Evolutionary conservation across 1,140 invertebrate species (phyloP).

Genomic region (Dendrolimus kikuchii): DNA sequence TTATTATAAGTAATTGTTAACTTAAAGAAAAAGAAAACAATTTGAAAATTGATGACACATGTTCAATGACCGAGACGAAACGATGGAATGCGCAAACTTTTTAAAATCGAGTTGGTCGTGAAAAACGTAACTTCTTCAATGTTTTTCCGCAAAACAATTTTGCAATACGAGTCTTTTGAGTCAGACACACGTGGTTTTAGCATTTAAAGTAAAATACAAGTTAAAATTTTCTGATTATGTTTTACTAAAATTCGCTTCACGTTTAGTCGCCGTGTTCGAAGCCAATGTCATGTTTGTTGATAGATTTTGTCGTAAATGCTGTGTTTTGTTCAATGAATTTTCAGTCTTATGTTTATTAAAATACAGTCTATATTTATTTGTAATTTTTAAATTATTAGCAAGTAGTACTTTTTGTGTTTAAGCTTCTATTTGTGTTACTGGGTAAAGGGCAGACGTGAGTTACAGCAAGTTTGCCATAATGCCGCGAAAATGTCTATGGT

Average conservation of each 20-base stretch:
- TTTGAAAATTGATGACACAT: too few species aligned
- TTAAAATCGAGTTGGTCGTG: too few species aligned
- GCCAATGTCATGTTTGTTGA: constrained; percentile 58
- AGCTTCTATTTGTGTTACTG: constrained; percentile 52
- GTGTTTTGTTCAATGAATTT: constrained; percentile 18
- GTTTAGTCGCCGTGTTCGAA: constrained; percentile 40
- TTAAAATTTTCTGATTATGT: too few species aligned
- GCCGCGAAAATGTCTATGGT: constrained; percentile 12
- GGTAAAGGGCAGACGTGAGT: constrained; percentile 57
- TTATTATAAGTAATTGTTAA: too few species aligned
- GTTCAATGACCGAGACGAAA: too few species aligned
- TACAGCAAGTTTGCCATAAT: constrained; percentile 15
- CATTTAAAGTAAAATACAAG: too few species aligned
- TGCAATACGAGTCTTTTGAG: too few species aligned
- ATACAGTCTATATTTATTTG: constrained; percentile 13
- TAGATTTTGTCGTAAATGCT: constrained; percentile 30
- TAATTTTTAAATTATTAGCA: constrained; percentile 14
- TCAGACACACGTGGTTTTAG: too few species aligned
- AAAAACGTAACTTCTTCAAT: too few species aligned
- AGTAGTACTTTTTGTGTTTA: constrained; percentile 34
- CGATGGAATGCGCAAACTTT: too few species aligned
- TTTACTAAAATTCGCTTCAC: constrained; percentile 46
- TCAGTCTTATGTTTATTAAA: not conserved
- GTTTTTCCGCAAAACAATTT: too few species aligned
- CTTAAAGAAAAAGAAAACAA: too few species aligned